Conservation (phyloP, 2,113 vertebrate species). For the Alethe diademata region DNA sequence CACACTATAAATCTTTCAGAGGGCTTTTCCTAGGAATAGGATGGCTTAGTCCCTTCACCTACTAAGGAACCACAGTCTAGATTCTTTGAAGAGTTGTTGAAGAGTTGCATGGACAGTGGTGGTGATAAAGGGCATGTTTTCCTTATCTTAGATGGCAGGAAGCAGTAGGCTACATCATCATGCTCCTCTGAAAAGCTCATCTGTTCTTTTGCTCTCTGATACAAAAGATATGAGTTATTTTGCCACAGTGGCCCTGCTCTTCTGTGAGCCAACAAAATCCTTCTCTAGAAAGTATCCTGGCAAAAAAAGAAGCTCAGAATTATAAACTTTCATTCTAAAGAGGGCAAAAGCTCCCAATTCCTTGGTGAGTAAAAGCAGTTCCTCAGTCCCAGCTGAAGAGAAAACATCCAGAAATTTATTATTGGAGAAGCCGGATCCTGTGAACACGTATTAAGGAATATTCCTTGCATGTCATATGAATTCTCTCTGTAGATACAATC, state of each 20-base stretch:
- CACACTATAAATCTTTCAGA: neutral
- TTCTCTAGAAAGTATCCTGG: neutral
- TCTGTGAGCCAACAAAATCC: neutral
- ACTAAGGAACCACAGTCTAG: neutral
- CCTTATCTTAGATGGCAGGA: neutral
- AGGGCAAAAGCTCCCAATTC: neutral
- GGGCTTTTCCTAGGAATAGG: neutral
- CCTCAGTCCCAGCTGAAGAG: neutral
- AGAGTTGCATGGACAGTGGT: neutral
- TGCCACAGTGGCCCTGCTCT: neutral
- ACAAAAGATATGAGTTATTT: neutral
- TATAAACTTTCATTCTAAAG: neutral
- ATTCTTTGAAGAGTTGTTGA: neutral
- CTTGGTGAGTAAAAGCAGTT: neutral
- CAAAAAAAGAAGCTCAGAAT: neutral
- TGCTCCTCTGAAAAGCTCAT: neutral
- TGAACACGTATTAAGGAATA: fast-evolving
- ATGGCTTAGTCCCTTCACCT: neutral
- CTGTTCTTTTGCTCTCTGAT: neutral
- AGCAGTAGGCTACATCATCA: neutral
- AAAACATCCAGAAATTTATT: neutral
- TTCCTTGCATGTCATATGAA: neutral
- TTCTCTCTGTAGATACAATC: neutral
- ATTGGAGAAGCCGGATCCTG: neutral
- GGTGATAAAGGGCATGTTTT: neutral